Conservation (phyloP, 2,888 invertebrate species). For the Sylvicola fuscatus region DNA sequence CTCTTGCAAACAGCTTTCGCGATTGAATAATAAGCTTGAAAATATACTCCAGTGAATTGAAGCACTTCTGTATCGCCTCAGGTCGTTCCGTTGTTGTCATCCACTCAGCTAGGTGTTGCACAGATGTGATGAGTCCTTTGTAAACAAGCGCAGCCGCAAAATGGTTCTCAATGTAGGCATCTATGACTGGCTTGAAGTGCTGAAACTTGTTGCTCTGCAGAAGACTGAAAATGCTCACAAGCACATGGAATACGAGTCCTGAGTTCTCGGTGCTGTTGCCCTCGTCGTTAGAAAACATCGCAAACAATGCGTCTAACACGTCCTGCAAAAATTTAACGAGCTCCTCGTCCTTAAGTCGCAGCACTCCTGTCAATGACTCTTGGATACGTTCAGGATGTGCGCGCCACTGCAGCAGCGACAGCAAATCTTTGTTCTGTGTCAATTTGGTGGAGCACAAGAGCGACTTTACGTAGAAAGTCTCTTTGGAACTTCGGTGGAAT, state of each 20-base stretch:
- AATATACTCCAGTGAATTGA: conserved; percentile 76
- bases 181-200: conserved; percentile 84
- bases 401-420: conserved; percentile 82
- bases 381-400: conserved; percentile 71
- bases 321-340: conserved; percentile 88
- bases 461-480: conserved; percentile 62
- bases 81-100: conserved; percentile 71
- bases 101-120: conserved; percentile 76
- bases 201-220: conserved; percentile 82
- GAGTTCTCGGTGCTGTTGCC: conserved; percentile 78
- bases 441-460: conserved; percentile 88
- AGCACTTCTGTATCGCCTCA: conserved; percentile 76
- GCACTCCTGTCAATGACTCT: conserved; percentile 61
- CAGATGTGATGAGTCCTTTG: conserved; percentile 73
- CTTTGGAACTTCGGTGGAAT: conserved; percentile 66
- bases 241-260: conserved; percentile 76
- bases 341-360: conserved; percentile 73
- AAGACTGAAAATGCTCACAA: conserved; percentile 80
- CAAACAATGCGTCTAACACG: conserved; percentile 80
- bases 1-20: conserved; percentile 58
- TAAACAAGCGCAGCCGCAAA: conserved; percentile 90
- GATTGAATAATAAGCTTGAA: conserved; percentile 86
- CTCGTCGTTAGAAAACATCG: conserved; percentile 83
- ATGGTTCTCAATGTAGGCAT: conserved; percentile 83
- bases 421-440: conserved; percentile 82